Conservation (phyloP, 2,888 invertebrate species). For the Vesta saturnalis region DNA sequence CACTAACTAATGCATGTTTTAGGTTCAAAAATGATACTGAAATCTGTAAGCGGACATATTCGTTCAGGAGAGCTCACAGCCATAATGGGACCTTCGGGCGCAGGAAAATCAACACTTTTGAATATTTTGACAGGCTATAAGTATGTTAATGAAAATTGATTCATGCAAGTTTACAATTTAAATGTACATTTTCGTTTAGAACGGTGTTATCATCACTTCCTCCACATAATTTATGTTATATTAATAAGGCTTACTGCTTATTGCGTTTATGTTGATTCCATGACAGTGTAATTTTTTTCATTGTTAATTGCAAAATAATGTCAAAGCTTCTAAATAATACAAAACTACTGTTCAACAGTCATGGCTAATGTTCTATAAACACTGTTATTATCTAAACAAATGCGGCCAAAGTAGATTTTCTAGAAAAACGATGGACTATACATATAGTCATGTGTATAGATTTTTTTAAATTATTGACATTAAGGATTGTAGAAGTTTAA, state of each 20-base stretch:
- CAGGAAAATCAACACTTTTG: constrained; percentile 92
- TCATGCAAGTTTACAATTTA: constrained; percentile 31
- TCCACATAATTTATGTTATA: background rate
- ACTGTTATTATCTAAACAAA: too few species aligned
- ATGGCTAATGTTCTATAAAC: too few species aligned
- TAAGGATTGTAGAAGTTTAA: too few species aligned
- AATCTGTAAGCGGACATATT: constrained; percentile 88
- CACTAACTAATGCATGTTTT: constrained; percentile 53
- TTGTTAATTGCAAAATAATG: too few species aligned
- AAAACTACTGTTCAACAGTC: too few species aligned
- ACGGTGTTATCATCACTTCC: background rate
- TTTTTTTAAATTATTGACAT: too few species aligned
- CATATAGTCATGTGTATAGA: too few species aligned
- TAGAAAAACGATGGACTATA: too few species aligned
- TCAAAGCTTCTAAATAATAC: too few species aligned
- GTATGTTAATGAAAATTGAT: constrained; percentile 67
- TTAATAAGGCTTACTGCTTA: background rate
- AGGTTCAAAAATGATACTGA: constrained; percentile 89
- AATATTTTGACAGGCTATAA: constrained; percentile 96
- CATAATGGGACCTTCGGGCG: constrained; percentile 97
- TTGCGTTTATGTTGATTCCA: too few species aligned
- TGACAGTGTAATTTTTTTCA: too few species aligned
- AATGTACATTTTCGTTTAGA: background rate
- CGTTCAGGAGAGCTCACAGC: constrained; percentile 93
- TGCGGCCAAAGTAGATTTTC: too few species aligned